Evolutionary conservation across 2,888 invertebrate genomes (phyloP).

Genomic region (Sinodicranocentrus sp.): DNA sequence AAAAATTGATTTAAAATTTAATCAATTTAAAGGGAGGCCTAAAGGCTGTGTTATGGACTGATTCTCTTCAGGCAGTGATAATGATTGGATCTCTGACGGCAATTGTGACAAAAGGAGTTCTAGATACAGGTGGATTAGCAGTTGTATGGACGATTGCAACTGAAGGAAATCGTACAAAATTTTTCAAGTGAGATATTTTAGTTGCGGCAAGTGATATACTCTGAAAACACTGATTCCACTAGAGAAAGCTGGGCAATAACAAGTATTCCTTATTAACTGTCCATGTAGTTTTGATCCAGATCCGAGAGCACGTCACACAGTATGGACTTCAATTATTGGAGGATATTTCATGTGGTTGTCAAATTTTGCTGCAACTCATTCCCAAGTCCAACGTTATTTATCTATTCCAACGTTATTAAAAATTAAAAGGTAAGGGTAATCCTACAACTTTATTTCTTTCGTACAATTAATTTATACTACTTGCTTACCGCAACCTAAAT

Average conservation of each 20-base stretch:
- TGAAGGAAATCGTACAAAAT: slow-evolving; percentile 63
- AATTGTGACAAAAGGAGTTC: slow-evolving; percentile 69
- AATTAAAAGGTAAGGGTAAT: slow-evolving; percentile 37
- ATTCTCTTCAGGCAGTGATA: slow-evolving; percentile 71
- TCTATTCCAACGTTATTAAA: slow-evolving; percentile 38
- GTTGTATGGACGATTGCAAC: slow-evolving; percentile 68
- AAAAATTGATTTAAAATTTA: background rate
- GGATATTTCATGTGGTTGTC: slow-evolving; percentile 69
- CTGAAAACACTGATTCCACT: no score
- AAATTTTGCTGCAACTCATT: slow-evolving; percentile 51
- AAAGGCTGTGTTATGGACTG: slow-evolving; percentile 71
- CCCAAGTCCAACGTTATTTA: slow-evolving; percentile 65
- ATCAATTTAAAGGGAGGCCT: slow-evolving; percentile 56
- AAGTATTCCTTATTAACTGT: slow-evolving; percentile 4
- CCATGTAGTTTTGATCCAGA: slow-evolving; percentile 70
- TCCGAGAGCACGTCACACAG: slow-evolving; percentile 70
- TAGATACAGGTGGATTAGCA: slow-evolving; percentile 69
- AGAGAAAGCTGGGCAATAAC: no score
- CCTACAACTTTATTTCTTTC: no score
- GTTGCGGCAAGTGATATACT: background rate
- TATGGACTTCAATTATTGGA: slow-evolving; percentile 73
- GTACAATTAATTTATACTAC: no score
- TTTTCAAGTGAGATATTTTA: slow-evolving; percentile 71
- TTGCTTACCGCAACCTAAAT: background rate
- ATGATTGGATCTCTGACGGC: slow-evolving; percentile 68